These are phyloP conservation scores for Furcula furcula DNA, from an alignment of 2,888 invertebrate genomes.

Conservation along the genomic window DNA sequence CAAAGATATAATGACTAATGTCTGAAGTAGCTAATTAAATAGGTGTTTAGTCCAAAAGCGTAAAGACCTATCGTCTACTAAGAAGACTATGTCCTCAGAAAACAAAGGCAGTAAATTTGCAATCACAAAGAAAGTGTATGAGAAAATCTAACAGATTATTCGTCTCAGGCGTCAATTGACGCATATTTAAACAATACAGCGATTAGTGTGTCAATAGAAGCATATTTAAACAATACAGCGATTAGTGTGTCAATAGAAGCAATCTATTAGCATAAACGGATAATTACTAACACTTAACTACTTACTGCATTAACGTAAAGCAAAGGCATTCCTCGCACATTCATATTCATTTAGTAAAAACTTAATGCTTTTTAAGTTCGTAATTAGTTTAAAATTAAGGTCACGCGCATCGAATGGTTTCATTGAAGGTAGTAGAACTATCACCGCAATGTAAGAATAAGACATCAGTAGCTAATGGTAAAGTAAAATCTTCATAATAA, in stretches of 20 bases:
- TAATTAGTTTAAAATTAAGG: neutral
- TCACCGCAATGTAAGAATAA: no score
- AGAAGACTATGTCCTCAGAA: conserved; percentile 8
- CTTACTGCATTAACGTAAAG: conserved; percentile 10
- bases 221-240: conserved; percentile 42
- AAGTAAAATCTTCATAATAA: no score
- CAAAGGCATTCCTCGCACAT: conserved; percentile 12
- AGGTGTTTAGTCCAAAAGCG: no score
- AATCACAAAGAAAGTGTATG: conserved; percentile 42
- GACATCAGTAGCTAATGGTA: no score
- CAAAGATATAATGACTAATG: no score
- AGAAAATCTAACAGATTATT: conserved; percentile 24
- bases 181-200: conserved; percentile 40
- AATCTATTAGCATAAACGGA: conserved; percentile 38
- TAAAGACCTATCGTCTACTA: no score
- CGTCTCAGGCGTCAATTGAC: conserved; percentile 32
- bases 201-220: conserved; percentile 41
- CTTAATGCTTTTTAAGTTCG: neutral
- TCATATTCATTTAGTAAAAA: neutral
- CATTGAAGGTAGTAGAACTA: no score
- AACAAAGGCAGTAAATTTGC: conserved; percentile 16
- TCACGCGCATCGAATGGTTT: no score
- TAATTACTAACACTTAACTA: conserved; percentile 36
- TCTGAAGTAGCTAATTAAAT: no score
- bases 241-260: conserved; percentile 67